Evolutionary conservation across 2,888 invertebrate genomes (phyloP), one percentile per base, ranked within the genome.

Genomic region (Chydorus sphaericus): DNA sequence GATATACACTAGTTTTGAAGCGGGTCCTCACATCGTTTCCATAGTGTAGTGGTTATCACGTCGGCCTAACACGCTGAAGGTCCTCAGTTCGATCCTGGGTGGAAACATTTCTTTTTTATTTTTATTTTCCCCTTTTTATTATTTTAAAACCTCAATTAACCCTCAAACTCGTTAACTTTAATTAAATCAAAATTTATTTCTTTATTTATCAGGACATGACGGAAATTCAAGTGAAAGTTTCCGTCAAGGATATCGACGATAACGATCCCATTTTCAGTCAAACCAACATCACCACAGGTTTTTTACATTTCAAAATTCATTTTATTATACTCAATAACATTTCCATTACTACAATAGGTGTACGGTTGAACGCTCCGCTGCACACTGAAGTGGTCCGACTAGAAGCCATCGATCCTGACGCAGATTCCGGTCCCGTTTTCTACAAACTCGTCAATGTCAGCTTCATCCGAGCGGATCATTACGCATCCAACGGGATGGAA

Each of bases 321-420:
- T 38, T 39, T 58, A 18, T 50, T 57, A 10, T 10, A 11, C 26
- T 44, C 8, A 16, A 11, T 57, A 6, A 29, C 11, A 29, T 2
- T 28, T 30, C n/a, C 3, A 29, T 50, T 16, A 4, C 20, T 23
- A 6, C 3, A 16, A 7, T 57, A 69, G 71, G 85, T 1, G 83
- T 86, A 0, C 74, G 84, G 39, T 72, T 84, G 1, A 85, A 83
- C 65, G 81, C 84, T 0, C 82, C 83, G 1, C 75, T 83, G 28
- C 83, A 85, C 59, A 83, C 83, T 0, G 73, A 79, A 16, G 74
- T 86, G 30, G 77, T 81, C 0, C 79, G 78, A 1, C 67, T 85
- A 3, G 77, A 76, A 28, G 85, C 85, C 0, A 70, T 66, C 3
- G 86, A 86, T 64, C 72, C 73, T 1, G 86, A 86, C 63, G 76